Percentiles rank a stretch among this genome's conserved stretches.
These are phyloP conservation scores for Chamaetylas fuelleborni DNA, from an alignment of 2,113 vertebrate genomes.

Conservation along the genomic window DNA sequence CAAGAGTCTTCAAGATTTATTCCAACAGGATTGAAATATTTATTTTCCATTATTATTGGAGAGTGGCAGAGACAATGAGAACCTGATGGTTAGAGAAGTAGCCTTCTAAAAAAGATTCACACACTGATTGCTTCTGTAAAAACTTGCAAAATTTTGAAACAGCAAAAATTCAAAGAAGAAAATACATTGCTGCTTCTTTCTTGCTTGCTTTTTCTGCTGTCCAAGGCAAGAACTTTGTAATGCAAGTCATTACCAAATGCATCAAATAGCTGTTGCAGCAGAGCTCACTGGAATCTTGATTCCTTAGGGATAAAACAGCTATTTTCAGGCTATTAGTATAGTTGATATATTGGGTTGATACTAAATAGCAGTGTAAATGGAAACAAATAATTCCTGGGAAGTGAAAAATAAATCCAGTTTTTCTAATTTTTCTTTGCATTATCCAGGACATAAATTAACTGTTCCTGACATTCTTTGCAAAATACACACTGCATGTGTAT, in stretches of 20 bases:
- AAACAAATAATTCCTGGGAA: neutral
- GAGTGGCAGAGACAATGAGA: neutral
- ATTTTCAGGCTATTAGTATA: neutral
- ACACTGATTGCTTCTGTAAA: neutral
- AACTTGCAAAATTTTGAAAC: neutral
- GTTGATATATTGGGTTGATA: neutral
- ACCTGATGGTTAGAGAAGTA: neutral
- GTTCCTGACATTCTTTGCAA: neutral
- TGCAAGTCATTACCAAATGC: neutral
- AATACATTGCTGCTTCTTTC: neutral
- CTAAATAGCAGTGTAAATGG: neutral
- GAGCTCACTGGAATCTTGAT: neutral
- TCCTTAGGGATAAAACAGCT: neutral
- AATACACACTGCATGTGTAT: neutral
- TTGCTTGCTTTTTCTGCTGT: neutral
- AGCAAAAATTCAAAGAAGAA: neutral
- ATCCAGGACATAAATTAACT: neutral
- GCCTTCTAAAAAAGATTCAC: neutral
- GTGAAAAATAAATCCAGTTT: neutral
- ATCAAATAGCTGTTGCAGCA: neutral
- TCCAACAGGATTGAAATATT: neutral
- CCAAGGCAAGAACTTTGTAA: neutral
- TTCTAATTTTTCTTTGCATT: neutral
- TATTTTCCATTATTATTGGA: neutral
- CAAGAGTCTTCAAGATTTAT: neutral